Conservation (phyloP, 92 coral and sea anemone genomes). For the Anthopleura xanthogrammica region DNA sequence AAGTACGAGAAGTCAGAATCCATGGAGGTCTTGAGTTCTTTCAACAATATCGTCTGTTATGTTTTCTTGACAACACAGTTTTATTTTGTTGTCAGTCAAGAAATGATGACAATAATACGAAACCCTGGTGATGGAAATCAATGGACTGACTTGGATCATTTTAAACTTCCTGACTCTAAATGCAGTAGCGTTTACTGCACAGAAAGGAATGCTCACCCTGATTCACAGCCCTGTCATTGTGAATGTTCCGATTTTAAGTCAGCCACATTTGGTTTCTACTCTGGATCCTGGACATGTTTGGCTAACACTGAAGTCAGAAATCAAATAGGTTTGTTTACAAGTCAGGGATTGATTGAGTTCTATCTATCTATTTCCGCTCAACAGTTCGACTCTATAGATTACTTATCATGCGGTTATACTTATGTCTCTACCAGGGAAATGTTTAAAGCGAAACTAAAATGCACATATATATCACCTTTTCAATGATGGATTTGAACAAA, state of each 20-base stretch:
- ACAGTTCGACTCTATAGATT: background rate
- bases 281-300: constrained; percentile 1
- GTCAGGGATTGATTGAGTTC: background rate
- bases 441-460: background rate
- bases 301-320: background rate
- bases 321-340: background rate
- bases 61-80: background rate
- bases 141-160: background rate
- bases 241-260: background rate
- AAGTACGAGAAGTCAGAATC: background rate
- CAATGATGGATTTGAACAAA: background rate
- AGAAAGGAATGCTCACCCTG: background rate
- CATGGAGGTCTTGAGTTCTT: background rate
- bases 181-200: too few relatives aligned
- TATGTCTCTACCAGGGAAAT: background rate
- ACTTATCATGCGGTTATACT: too few relatives aligned
- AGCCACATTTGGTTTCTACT: background rate
- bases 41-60: background rate
- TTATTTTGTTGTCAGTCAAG: background rate
- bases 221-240: background rate
- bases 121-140: background rate
- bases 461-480: too few relatives aligned
- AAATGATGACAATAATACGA: background rate
- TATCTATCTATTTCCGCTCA: background rate
- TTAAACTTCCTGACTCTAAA: background rate